Conservation (phyloP, 2,113 vertebrate genomes). For the Cinclus mexicanus region DNA sequence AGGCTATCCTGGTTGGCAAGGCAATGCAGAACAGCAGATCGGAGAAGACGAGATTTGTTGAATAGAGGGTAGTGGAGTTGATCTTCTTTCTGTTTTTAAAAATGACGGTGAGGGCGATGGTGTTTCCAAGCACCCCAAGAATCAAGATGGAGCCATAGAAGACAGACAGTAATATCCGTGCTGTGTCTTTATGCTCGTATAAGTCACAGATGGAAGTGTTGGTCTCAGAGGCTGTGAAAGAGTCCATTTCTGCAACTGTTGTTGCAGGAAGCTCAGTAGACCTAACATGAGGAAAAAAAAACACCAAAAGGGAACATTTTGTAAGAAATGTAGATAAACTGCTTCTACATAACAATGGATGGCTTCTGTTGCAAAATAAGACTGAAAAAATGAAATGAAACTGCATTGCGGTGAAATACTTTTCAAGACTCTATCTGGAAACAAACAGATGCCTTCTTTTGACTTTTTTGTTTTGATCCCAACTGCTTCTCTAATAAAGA, state of each 20-base stretch:
- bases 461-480: not conserved
- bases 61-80: slow-evolving; percentile 96
- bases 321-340: not conserved
- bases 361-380: not conserved
- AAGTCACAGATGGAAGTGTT: slow-evolving; percentile 76
- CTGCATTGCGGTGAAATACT: not conserved
- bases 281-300: not conserved
- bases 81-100: slow-evolving; percentile 92
- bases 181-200: slow-evolving; percentile 82
- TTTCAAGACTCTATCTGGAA: not conserved
- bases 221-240: not conserved
- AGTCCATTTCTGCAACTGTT: slow-evolving; percentile 48
- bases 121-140: slow-evolving; percentile 86
- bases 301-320: not conserved
- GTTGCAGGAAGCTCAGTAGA: slow-evolving; percentile 7
- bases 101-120: slow-evolving; percentile 88
- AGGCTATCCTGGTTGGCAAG: slow-evolving; percentile 85
- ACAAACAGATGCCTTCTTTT: not conserved
- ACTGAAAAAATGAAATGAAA: slow-evolving; percentile 22
- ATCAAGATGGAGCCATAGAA: slow-evolving; percentile 84
- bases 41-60: slow-evolving; percentile 91
- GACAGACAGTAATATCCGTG: slow-evolving; percentile 82
- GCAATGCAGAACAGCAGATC: slow-evolving; percentile 90
- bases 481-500: not conserved
- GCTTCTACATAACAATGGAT: not conserved